Conservation (phyloP, 2,113 vertebrate genomes). For the Semnornis frantzii region DNA sequence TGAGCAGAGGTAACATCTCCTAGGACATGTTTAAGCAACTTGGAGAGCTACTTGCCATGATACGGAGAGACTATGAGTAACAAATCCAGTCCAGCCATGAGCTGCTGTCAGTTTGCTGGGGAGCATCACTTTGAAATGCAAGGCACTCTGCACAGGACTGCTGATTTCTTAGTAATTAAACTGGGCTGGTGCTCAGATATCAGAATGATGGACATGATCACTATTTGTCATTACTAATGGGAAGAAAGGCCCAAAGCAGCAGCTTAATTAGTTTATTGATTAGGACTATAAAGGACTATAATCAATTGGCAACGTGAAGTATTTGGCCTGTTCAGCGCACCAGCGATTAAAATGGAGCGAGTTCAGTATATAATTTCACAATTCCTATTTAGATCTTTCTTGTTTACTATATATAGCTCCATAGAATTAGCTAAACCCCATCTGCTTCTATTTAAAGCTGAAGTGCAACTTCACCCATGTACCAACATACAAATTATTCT, state of each 20-base stretch:
- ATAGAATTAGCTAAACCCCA: conserved; percentile 68
- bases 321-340: conserved; percentile 63
- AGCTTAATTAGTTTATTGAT: conserved; percentile 72
- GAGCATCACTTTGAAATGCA: conserved; percentile 34
- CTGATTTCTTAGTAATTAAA: conserved; percentile 50
- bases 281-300: conserved; percentile 60
- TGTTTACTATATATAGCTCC: conserved; percentile 69
- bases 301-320: conserved; percentile 61
- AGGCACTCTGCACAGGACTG: not conserved
- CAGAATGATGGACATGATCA: conserved; percentile 62
- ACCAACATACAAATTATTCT: conserved; percentile 70
- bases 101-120: not conserved
- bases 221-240: conserved; percentile 59
- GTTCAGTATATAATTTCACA: conserved; percentile 66
- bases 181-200: conserved; percentile 42
- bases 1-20: not conserved
- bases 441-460: conserved; percentile 73
- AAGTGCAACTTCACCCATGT: conserved; percentile 61
- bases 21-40: not conserved
- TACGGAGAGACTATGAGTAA: not conserved
- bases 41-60: not conserved
- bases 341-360: conserved; percentile 62
- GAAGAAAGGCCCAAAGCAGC: conserved; percentile 59
- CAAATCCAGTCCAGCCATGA: not conserved
- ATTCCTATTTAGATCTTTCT: conserved; percentile 70